Evolutionary conservation across 92 coral and sea anemone species (phyloP), one percentile per base, ranked within the genome.

Genomic region (Anthopleura xanthogrammica): DNA sequence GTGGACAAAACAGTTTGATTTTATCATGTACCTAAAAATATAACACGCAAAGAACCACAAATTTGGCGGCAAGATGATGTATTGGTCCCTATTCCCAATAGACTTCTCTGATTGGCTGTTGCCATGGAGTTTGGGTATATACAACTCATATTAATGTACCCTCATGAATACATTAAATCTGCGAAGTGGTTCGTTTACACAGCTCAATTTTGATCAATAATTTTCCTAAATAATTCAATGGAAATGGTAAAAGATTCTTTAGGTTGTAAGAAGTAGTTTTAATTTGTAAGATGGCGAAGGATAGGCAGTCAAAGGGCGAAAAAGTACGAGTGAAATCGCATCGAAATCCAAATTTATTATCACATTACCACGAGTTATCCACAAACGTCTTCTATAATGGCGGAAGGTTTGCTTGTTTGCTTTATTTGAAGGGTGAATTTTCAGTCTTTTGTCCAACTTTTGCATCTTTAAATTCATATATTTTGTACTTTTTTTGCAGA

Each of bases 301-400:
- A 85, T 17, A 40, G 65, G 71, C 70, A 40, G 24, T 36, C 68
- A 8, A 75, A 40, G 41, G 16, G 75, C 46, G 54, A 42, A 36
- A 76, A 41, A 40, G 65, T 14, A 23, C 40, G 36, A 62, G 56
- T 19, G 13, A 84, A 43, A 77, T 78, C 79, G 5, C 83, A 78
- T 10, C 90, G 97, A 50, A 88, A 83, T 52, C 88, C 83, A 41
- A 85, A 85, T 77, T 72, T 87, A 10, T 86, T 93, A 83, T 85
- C 91, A 43, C 94, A 93, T 64, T 93, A 93, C 83, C 88, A 93
- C 85, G 97, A 93, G 46, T 82, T 77, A 42, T 89, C 94, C 68
- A 83, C 88, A 39, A 73, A 94, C 36, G 88, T 93, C 14, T 91
- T 93, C 73, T 64, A 75, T 50, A 87, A 93, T 84, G 91, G 80